Evolutionary conservation across 2,797 vertebrate genomes (phyloP).

Genomic region (Macrochelys suwanniensis): DNA sequence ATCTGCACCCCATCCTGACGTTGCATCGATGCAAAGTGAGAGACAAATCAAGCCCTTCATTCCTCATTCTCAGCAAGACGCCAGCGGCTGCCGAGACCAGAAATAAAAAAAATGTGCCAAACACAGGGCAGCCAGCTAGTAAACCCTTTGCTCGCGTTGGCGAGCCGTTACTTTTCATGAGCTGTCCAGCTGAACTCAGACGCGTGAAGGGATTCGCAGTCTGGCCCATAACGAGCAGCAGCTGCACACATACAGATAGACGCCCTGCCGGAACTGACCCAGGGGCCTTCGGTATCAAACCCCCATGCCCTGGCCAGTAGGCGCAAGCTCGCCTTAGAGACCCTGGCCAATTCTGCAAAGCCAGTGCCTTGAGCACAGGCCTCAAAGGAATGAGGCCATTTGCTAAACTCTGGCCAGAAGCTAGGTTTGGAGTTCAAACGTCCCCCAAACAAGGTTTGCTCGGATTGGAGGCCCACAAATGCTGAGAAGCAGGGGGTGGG

Average conservation of each 20-base stretch:
- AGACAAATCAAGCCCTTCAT: not conserved
- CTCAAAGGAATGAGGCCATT: not conserved
- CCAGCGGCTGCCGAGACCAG: not conserved
- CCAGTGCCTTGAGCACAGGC: not conserved
- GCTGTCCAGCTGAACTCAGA: not conserved
- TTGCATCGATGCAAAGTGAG: not conserved
- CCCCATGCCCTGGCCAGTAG: not conserved
- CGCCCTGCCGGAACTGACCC: not conserved
- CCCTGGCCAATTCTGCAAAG: not conserved
- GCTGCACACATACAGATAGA: not conserved
- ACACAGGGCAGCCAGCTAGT: not conserved
- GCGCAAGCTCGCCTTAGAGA: too few species aligned
- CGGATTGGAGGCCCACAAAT: not conserved
- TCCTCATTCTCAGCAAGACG: not conserved
- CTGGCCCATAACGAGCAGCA: not conserved
- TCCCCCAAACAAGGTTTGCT: not conserved
- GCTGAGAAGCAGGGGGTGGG: not conserved
- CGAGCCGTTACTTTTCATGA: not conserved
- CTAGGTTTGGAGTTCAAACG: not conserved
- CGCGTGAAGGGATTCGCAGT: not conserved
- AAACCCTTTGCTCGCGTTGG: not conserved
- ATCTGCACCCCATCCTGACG: not conserved
- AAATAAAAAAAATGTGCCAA: not conserved
- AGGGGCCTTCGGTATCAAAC: not conserved
- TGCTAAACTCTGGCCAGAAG: not conserved